phyloP scores from a whole-genome alignment of 2,113 vertebrate genomes.

The Serinus canaria region DNA sequence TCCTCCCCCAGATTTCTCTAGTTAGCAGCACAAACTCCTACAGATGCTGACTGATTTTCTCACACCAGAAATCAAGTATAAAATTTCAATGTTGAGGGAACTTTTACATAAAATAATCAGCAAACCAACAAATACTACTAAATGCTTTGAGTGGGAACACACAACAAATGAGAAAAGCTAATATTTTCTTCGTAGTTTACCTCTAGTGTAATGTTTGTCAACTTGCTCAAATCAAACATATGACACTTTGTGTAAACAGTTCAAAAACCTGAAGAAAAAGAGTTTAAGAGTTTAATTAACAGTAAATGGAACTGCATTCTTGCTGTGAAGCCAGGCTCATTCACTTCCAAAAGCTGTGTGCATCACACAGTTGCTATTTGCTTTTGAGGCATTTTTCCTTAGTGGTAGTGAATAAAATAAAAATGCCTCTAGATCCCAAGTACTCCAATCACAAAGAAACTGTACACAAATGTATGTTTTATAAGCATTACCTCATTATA shows the following conservation, averaged over 20 bases:
- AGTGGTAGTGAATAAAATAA: neutral
- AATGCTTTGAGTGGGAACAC: neutral
- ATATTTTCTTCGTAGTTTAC: neutral
- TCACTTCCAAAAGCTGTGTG: neutral
- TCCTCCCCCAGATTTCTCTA: neutral
- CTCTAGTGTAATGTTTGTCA: neutral
- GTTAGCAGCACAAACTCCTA: neutral
- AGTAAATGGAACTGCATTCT: neutral
- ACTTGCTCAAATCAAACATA: neutral
- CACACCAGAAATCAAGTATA: neutral
- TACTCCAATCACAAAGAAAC: neutral
- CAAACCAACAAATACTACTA: neutral
- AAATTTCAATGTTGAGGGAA: neutral
- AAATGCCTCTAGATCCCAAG: neutral
- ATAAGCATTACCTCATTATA: constrained; percentile 88
- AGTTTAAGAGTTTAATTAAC: neutral
- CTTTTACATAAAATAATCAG: neutral
- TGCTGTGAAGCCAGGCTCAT: neutral
- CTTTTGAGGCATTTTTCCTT: neutral
- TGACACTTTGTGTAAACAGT: neutral
- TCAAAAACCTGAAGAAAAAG: neutral
- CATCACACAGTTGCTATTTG: neutral
- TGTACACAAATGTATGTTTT: neutral
- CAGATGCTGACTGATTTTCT: neutral
- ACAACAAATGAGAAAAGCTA: neutral